Percentiles rank a stretch among this genome's conserved stretches.
Conservation (phyloP, 2,797 vertebrate genomes). For the Enoplosus armatus region DNA sequence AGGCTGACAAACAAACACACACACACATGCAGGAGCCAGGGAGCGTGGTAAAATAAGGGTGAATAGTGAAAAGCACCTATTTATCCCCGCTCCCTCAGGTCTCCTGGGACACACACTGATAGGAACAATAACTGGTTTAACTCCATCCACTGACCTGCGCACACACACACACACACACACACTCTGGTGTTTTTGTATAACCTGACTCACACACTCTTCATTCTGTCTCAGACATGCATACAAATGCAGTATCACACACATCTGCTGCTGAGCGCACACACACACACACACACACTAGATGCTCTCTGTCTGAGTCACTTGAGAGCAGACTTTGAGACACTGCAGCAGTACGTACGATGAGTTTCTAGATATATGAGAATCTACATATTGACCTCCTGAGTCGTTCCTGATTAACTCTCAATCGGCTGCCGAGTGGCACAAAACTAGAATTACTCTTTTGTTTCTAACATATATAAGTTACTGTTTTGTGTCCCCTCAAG, state of each 20-base stretch:
- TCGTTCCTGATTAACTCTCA: not conserved
- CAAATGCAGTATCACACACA: not conserved
- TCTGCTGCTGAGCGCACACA: conserved; percentile 1
- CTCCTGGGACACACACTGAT: conserved; percentile 58
- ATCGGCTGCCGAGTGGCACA: not conserved
- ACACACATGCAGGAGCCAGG: conserved; percentile 34
- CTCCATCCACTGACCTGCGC: conserved; percentile 51
- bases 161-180: conserved; percentile 33
- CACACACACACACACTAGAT: not conserved
- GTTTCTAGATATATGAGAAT: not conserved
- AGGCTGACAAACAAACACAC: conserved; percentile 2
- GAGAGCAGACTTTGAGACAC: not conserved
- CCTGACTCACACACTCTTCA: conserved; percentile 27
- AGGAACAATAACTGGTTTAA: conserved; percentile 72
- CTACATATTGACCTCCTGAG: not conserved
- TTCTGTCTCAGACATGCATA: conserved; percentile 16
- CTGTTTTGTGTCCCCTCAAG: not conserved
- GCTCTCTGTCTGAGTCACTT: not conserved
- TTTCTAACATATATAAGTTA: not conserved
- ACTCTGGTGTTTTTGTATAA: conserved; percentile 1
- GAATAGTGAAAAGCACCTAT: conserved; percentile 78
- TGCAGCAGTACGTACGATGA: not conserved
- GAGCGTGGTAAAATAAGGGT: conserved; percentile 61
- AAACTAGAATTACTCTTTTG: not conserved
- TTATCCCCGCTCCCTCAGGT: conserved; percentile 64